Percentiles rank a stretch among this genome's conserved stretches.
phyloP scores from a whole-genome alignment of 2,888 invertebrate species.

The Amphipyra berbera region DNA sequence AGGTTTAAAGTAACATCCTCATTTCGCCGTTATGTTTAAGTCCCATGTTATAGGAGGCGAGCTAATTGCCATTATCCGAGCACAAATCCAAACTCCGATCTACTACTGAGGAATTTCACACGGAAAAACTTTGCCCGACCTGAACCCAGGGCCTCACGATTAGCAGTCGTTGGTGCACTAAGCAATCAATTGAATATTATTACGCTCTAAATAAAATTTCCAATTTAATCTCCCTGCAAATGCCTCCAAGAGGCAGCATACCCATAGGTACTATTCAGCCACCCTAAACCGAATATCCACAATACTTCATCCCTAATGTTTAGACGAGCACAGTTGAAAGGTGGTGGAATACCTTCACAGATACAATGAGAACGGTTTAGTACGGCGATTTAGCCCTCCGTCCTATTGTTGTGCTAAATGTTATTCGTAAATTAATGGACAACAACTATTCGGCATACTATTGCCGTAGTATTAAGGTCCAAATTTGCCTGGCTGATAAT shows the following conservation, averaged over 20 bases:
- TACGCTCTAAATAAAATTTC: too few species aligned
- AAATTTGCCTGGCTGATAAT: slow-evolving; percentile 14
- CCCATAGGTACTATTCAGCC: slow-evolving; percentile 27
- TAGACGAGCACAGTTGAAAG: slow-evolving; percentile 73
- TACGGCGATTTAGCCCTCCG: slow-evolving; percentile 79
- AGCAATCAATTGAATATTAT: too few species aligned
- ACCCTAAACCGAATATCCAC: not conserved
- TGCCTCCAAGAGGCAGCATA: slow-evolving; percentile 12
- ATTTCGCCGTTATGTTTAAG: too few species aligned
- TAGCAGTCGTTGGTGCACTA: too few species aligned
- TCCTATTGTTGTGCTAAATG: slow-evolving; percentile 65
- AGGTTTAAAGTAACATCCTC: too few species aligned
- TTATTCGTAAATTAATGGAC: slow-evolving; percentile 56
- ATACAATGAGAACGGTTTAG: slow-evolving; percentile 80
- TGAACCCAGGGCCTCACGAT: too few species aligned
- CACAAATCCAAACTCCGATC: too few species aligned
- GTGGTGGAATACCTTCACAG: slow-evolving; percentile 82
- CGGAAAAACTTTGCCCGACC: too few species aligned
- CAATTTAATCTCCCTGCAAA: not conserved
- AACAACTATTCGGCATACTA: slow-evolving; percentile 36
- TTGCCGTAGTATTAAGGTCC: slow-evolving; percentile 10
- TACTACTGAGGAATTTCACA: too few species aligned
- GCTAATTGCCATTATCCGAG: too few species aligned
- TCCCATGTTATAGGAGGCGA: too few species aligned
- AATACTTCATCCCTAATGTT: slow-evolving; percentile 57